phyloP scores from a whole-genome alignment of 2,797 vertebrate species.

The Scolopax bukidnonensis region DNA sequence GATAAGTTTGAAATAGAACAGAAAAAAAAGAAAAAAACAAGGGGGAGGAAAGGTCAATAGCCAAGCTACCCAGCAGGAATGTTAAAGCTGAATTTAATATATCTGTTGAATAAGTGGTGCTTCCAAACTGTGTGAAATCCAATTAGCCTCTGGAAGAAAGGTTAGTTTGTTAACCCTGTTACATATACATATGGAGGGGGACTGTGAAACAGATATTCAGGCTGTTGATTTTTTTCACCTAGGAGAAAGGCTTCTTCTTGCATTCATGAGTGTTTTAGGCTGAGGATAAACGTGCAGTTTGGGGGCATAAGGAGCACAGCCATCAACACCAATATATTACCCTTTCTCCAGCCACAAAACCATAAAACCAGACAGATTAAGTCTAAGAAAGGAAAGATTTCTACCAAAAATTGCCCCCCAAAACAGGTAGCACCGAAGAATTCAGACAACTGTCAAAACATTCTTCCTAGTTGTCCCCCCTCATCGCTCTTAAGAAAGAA shows the following conservation, averaged over 20 bases:
- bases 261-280: conserved; percentile 10
- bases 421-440: background rate
- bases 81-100: conserved; percentile 46
- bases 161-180: conserved; percentile 52
- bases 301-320: background rate
- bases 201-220: conserved; percentile 11
- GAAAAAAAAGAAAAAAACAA: background rate
- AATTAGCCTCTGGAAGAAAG: conserved; percentile 67
- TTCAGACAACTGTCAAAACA: background rate
- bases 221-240: conserved; percentile 26
- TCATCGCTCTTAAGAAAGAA: background rate
- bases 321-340: background rate
- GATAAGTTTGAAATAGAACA: background rate
- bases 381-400: background rate
- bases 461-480: background rate
- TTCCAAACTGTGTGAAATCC: conserved; percentile 67
- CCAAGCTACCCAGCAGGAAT: conserved; percentile 27
- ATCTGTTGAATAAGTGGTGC: conserved; percentile 39
- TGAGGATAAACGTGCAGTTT: background rate
- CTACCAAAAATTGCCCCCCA: background rate
- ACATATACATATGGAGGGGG: background rate
- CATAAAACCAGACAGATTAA: background rate
- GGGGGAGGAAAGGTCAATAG: background rate
- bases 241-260: conserved; percentile 42
- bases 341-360: background rate